Evolutionary conservation across 1,140 invertebrate genomes (phyloP), one percentile per base, ranked within the genome.

Genomic region (Dolichoris vasculosae): DNA sequence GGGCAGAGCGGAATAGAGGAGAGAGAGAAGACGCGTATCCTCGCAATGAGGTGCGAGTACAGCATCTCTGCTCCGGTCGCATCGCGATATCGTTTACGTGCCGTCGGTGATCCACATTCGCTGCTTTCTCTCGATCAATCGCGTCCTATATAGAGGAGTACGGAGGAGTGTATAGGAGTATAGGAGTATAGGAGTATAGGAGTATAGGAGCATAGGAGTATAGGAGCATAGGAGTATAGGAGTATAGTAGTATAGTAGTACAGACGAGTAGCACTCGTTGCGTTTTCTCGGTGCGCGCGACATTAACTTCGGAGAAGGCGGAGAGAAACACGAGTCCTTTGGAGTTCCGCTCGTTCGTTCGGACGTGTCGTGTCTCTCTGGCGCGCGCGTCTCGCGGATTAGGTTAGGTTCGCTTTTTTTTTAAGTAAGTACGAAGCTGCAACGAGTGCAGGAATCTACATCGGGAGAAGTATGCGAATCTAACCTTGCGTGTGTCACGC

Each of bases 371-470:
- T 13, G 23, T 59, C 4, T 20, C 55, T 2, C 55, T 20, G 23
- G 55, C 55, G 55, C 23, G 51, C 17, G 51, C 17, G 2, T 17
- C 51, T 17, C 23, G 9, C 55, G 8, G 55, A 55, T 79, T 79
- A 79, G 77, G 77, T 79, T 79, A 79, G 51, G 77, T 63, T 63
- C 13, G 15, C 15, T 30, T 79, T 55, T 79, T 63, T 59, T 59
- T 59, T 59, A 59, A 26, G 7, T 26, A 26, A 59, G 55, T 26
- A 26, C 48, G 48, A 17, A 51, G 48, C 48, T 13, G 51, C 51
- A 79, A 63, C 67, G 13, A 20, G 67, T 23, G 32, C 23, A 69
- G 67, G 13, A 13, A 20, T 69, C 35, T 38, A 38, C 35, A 4
- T 6, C 0, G 23, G 32, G 67, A 38, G 35, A 69, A 38, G 8